Base-by-base conservation (phyloP, 2,888 invertebrate species). In the Cryptophagus acutangulus region DNA sequence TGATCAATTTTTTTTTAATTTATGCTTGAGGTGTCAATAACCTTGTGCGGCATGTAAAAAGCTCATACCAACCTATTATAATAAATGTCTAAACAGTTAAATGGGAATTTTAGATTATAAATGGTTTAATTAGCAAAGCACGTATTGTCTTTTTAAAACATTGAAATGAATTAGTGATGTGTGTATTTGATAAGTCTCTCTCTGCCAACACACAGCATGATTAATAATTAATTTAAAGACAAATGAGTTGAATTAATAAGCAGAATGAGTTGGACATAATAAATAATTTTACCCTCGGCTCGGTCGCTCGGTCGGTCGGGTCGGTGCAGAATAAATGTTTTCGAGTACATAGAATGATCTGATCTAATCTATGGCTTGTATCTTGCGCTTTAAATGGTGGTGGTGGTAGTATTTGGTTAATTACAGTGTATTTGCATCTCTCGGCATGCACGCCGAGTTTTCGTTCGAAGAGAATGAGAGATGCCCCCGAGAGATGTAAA, bases 401-500 rank as follows among this genome's bases (percentile, higher is more conserved):
- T 10, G 12, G 10, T 15, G n/a, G 31, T 31, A 16, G 31, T 31
- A 36, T 36, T 34, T 36, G 33, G 33, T 38, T 41, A 43, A 46
- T 43, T 46, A 39, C 46, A 43, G 41, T 38, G 33, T 38, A 35
- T 39, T 43, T 41, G 35, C 46, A 41, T 36, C 43, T n/a, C n/a
- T 44, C 43, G 41, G 38, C 41, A 43, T 46, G 43, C 43, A 41
- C 33, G 40, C n/a, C n/a, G n/a, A n/a, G n/a, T n/a, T n/a, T n/a
- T n/a, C n/a, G n/a, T n/a, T n/a, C n/a, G n/a, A n/a, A n/a, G 41
- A 38, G 24, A 20, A 8, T 6, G 31, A 10, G 31, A 40, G 36
- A 38, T 46, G 33, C 51, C 52, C 51, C 46, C 40, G 44, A 49
- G 51, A 55, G 58, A 57, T 58, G 61, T 58, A 60, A 62, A 58